Percentiles rank a stretch among this genome's conserved stretches.
Conservation (phyloP, 2,797 vertebrate species). For the Anguilla marmorata region DNA sequence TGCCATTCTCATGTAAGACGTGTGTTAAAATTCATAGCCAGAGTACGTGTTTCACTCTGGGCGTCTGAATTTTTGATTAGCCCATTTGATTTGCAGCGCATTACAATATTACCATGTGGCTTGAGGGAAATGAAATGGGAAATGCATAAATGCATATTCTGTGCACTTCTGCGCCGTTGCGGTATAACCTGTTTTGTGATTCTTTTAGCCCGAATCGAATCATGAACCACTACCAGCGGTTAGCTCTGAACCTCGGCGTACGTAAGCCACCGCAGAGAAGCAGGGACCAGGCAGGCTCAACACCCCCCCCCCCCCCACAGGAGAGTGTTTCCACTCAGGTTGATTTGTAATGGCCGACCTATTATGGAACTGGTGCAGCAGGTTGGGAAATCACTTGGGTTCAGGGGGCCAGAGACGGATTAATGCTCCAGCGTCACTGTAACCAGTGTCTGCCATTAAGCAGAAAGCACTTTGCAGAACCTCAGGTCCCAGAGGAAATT, state of each 20-base stretch:
- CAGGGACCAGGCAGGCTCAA: background rate
- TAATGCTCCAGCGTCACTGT: constrained; percentile 16
- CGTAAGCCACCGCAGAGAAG: background rate
- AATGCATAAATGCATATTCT: background rate
- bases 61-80: constrained; percentile 3
- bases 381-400: constrained; percentile 17
- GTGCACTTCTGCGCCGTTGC: background rate
- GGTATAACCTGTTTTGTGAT: background rate
- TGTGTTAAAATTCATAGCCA: background rate
- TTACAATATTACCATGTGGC: background rate
- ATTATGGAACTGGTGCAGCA: constrained; percentile 12
- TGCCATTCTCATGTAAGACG: background rate
- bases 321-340: background rate
- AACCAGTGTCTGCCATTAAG: constrained; percentile 14
- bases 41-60: background rate
- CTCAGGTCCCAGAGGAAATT: constrained; percentile 5
- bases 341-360: constrained; percentile 10
- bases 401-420: background rate
- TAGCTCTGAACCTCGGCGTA: background rate
- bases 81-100: background rate
- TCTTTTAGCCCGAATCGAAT: background rate
- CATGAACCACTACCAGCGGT: background rate
- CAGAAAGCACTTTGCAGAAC: constrained; percentile 8
- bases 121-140: background rate
- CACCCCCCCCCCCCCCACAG: background rate